These are phyloP conservation scores for Holothuria scabra DNA, from an alignment of 53 echinoderm and acorn worm species.

Conservation along the genomic window DNA sequence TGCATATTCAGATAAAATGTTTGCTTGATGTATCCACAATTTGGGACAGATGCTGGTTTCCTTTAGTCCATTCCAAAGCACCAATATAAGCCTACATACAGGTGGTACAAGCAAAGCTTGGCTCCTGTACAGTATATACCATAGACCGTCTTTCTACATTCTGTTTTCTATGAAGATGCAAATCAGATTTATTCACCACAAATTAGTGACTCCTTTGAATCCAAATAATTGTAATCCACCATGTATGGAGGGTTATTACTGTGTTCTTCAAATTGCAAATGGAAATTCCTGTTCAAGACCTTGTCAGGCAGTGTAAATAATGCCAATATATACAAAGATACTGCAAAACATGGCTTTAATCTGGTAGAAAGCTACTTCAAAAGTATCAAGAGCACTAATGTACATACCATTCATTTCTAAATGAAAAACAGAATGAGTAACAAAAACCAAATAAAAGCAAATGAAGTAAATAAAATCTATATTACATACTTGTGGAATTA, in stretches of 20 bases:
- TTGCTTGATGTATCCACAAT: too few species aligned
- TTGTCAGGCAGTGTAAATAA: constrained; percentile 46
- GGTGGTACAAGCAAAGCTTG: too few species aligned
- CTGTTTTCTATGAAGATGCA: too few species aligned
- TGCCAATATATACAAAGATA: constrained; percentile 53
- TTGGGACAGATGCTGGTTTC: too few species aligned
- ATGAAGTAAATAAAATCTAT: constrained; percentile 17
- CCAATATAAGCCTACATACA: too few species aligned
- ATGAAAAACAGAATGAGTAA: constrained; percentile 35
- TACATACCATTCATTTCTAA: constrained; percentile 36
- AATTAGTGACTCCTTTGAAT: too few species aligned
- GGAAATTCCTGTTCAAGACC: constrained; percentile 5
- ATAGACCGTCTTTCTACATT: too few species aligned
- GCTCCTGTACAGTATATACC: too few species aligned
- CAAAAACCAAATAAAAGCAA: constrained; percentile 16
- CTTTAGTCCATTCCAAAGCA: too few species aligned
- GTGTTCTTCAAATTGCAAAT: constrained; percentile 50
- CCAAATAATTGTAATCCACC: constrained; percentile 33
- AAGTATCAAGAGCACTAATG: constrained; percentile 14
- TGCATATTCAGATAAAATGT: constrained; percentile 19
- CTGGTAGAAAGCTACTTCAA: constrained; percentile 11
- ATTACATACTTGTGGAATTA: constrained; percentile 41
- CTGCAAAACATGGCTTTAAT: constrained; percentile 9
- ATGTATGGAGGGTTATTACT: constrained; percentile 47
- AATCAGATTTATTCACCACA: too few species aligned